Base-by-base conservation (phyloP, 2,113 vertebrate genomes). In the Chitala chitala region DNA sequence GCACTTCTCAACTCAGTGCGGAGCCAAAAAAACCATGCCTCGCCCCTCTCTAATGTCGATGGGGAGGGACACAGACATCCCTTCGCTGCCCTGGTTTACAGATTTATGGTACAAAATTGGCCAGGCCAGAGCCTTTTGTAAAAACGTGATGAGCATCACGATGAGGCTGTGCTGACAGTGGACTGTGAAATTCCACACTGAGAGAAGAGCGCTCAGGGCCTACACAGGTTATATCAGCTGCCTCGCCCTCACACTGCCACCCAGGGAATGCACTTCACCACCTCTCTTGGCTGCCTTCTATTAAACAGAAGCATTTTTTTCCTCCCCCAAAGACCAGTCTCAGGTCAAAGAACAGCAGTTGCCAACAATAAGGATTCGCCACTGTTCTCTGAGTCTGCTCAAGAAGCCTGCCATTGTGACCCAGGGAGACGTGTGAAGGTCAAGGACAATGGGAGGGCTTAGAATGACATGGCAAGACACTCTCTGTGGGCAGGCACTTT, bases 81-180 rank as follows among this genome's bases (percentile, higher is more conserved):
- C 58, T 33, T 15, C 31, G 12, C 12, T 6, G 12, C 5, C 44
- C 44, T 46, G 5, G 13, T 33, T 59, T 33, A 15, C 8, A 31
- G 15, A 59, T 59, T 59, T 59, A 59, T 59, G 33, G 56, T 59
- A 31, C 29, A 59, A 59, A 24, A 59, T 24, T 59, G 56, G 33
- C 56, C 56, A 59, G 26, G 56, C 33, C 33, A 59, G 33, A 59
- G 33, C 29, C 15, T n/a, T n/a, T n/a, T n/a, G n/a, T n/a, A n/a
- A 59, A 6, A 59, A 59, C 56, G 33, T 31, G 33, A 59, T 29
- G 17, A 7, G 55, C 24, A 1, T 58, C 26, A 12, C 13, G 0
- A 17, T 4, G 29, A 31, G 13, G 29, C 7, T 24, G 56, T 24
- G 8, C 56, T 33, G 29, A 59, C 56, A 33, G 0, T 24, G 29